A percentile compares a stretch with the other conserved stretches of the same genome.
Evolutionary conservation across 2,888 invertebrate genomes (phyloP).

Genomic region (Hipparchia semele): DNA sequence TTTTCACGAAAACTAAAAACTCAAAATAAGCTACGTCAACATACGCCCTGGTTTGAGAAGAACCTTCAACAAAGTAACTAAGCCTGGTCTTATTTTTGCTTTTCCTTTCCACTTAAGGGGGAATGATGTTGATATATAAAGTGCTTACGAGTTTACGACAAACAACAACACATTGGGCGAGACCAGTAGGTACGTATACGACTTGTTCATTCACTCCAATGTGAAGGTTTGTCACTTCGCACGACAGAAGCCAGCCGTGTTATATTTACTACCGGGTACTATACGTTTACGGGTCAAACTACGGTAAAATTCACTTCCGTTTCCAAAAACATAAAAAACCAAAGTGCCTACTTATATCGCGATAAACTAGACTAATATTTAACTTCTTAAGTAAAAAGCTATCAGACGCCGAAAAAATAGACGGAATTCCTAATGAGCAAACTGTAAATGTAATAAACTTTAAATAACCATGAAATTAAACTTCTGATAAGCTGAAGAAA

Average conservation of each 20-base stretch:
- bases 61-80: no score
- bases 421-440: neutral
- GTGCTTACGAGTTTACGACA: neutral
- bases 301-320: no score
- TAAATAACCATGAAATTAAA: conserved; percentile 11
- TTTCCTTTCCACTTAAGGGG: neutral
- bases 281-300: no score
- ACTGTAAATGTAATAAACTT: neutral
- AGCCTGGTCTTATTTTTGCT: no score
- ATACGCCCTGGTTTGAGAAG: no score
- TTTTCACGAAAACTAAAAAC: no score
- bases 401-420: neutral
- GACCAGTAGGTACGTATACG: neutral
- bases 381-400: neutral
- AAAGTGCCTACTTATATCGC: neutral
- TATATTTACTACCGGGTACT: no score
- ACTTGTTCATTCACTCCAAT: no score
- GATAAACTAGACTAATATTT: neutral
- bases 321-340: no score
- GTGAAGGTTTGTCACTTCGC: no score
- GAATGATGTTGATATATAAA: neutral
- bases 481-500: neutral
- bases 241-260: no score
- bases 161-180: neutral
- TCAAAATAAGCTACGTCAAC: no score